Evolutionary conservation across 1,140 invertebrate genomes (phyloP).

Genomic region (Phthorimaea operculella): DNA sequence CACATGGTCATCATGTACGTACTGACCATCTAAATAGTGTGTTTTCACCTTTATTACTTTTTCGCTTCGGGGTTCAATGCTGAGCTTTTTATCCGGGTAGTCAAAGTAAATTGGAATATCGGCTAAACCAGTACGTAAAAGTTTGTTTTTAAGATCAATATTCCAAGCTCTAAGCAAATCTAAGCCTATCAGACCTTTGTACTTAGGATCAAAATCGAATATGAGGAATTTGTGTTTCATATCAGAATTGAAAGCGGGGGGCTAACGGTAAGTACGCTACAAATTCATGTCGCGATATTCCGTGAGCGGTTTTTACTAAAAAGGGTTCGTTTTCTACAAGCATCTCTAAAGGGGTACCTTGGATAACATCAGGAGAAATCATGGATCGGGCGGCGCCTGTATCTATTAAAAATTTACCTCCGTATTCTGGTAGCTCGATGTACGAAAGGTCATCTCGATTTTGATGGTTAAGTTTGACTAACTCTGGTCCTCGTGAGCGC

Average conservation of each 20-base stretch:
- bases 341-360: background rate
- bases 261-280: slow-evolving; percentile 5
- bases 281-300: background rate
- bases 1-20: background rate
- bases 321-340: slow-evolving; percentile 3
- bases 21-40: slow-evolving; percentile 3
- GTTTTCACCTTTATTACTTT: slow-evolving; percentile 1
- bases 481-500: background rate
- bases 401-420: slow-evolving; percentile 9
- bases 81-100: background rate
- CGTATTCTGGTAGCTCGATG: slow-evolving; percentile 5
- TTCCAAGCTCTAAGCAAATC: slow-evolving; percentile 3
- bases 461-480: slow-evolving; percentile 5
- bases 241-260: slow-evolving; percentile 3
- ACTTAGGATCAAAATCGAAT: slow-evolving; percentile 6
- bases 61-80: slow-evolving; percentile 2
- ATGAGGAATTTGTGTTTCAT: slow-evolving; percentile 5
- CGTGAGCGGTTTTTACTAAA: slow-evolving; percentile 8
- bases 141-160: slow-evolving; percentile 7
- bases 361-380: slow-evolving; percentile 5
- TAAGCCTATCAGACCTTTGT: slow-evolving; percentile 9
- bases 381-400: slow-evolving; percentile 4
- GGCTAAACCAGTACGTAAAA: background rate
- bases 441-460: background rate
- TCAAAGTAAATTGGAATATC: slow-evolving; percentile 5